Conservation (phyloP, 2,797 vertebrate species). For the Eupleurogrammus muticus region DNA sequence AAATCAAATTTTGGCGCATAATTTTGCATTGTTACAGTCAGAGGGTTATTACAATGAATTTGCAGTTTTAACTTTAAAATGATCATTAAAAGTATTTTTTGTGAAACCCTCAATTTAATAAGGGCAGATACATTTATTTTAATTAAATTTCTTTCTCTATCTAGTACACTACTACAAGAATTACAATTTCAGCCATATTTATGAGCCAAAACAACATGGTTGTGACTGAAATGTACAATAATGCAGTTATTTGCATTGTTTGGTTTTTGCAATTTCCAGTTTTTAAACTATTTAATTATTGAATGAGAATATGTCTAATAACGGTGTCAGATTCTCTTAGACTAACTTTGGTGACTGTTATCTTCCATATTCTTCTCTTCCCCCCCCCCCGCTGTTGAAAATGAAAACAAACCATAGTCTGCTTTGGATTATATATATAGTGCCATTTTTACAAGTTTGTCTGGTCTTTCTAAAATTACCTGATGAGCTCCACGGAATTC, state of each 20-base stretch:
- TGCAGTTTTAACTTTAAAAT: background rate
- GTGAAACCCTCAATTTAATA: too few relatives aligned
- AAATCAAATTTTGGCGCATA: too few relatives aligned
- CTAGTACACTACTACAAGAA: background rate
- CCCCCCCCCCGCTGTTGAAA: background rate
- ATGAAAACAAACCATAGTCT: too few relatives aligned
- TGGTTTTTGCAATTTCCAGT: background rate
- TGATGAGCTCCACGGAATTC: slow-evolving; percentile 22
- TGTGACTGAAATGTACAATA: background rate
- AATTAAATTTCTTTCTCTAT: background rate
- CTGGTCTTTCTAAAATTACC: too few relatives aligned
- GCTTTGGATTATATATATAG: background rate
- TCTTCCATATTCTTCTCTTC: background rate
- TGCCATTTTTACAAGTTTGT: background rate
- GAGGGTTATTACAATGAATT: background rate
- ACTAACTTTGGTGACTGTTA: background rate
- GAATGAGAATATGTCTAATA: background rate
- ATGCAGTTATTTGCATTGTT: background rate
- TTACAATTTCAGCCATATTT: background rate
- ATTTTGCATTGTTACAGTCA: background rate
- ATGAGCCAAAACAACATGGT: background rate
- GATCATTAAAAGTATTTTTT: background rate
- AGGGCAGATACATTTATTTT: too few relatives aligned
- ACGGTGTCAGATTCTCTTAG: background rate
- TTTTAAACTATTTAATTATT: background rate